phyloP scores from a whole-genome alignment of 2,888 invertebrate species.

The Epinotia demarniana region DNA sequence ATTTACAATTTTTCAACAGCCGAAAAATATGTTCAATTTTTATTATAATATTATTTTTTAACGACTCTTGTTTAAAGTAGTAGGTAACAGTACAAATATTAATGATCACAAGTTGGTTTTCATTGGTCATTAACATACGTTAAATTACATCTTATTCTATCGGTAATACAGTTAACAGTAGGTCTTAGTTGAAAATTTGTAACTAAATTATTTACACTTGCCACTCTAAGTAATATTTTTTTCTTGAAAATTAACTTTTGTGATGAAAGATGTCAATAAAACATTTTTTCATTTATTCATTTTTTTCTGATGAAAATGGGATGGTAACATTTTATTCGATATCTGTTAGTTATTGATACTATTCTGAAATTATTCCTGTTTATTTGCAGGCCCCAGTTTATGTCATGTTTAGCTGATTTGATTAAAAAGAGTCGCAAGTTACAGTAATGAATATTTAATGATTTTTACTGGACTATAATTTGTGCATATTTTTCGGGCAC shows the following conservation, averaged over 20 bases:
- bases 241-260: constrained; percentile 13
- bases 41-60: constrained; percentile 83
- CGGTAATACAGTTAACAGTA: constrained; percentile 80
- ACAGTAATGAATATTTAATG: constrained; percentile 7
- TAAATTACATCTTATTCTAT: constrained; percentile 82
- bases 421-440: constrained; percentile 32
- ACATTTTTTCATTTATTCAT: not conserved
- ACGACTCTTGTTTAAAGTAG: constrained; percentile 85
- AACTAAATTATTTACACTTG: constrained; percentile 72
- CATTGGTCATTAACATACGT: constrained; percentile 86
- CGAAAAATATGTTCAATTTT: constrained; percentile 85
- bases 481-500: constrained; percentile 70
- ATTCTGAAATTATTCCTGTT: not conserved
- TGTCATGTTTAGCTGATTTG: not conserved
- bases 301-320: not conserved
- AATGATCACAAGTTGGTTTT: constrained; percentile 86
- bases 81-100: constrained; percentile 86
- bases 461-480: constrained; percentile 44
- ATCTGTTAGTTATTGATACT: not conserved
- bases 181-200: constrained; percentile 73
- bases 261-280: not conserved
- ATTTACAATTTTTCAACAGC: constrained; percentile 85
- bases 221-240: constrained; percentile 47
- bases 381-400: not conserved
- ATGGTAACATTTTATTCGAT: constrained; percentile 4